Conservation (phyloP, 2,113 vertebrate species). For the Bubo blakistoni region DNA sequence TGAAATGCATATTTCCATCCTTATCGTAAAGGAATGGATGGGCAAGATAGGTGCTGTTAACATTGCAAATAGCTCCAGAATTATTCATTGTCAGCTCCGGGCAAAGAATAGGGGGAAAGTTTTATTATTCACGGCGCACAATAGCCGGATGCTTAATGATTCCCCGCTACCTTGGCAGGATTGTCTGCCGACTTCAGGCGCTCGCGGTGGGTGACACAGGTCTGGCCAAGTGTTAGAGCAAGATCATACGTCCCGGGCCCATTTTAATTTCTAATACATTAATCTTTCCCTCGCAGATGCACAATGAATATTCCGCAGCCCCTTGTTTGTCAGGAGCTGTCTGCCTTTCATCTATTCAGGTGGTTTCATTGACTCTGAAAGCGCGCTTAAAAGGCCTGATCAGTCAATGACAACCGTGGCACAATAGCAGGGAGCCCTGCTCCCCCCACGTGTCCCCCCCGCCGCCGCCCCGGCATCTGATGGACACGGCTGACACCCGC, state of each 20-base stretch:
- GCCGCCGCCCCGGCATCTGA: constrained; percentile 70
- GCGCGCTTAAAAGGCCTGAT: constrained; percentile 94
- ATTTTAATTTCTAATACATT: constrained; percentile 99
- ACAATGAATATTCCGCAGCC: constrained; percentile 99
- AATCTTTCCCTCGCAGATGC: constrained; percentile 99
- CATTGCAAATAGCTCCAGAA: constrained; percentile 99
- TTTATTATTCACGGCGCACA: constrained; percentile 99
- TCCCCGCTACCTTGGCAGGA: constrained; percentile 95
- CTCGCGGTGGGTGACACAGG: constrained; percentile 94
- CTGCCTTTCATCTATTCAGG: constrained; percentile 99
- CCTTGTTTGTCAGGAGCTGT: constrained; percentile 98
- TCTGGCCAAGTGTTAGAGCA: constrained; percentile 99
- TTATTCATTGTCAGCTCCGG: constrained; percentile 98
- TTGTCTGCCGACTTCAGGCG: constrained; percentile 93
- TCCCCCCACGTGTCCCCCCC: constrained; percentile 38
- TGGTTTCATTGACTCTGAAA: constrained; percentile 96
- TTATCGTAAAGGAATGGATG: constrained; percentile 99
- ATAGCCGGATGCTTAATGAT: constrained; percentile 97
- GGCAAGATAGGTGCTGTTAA: constrained; percentile 99
- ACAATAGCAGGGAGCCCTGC: constrained; percentile 89
- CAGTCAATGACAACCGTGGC: constrained; percentile 95
- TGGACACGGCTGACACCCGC: constrained; percentile 93
- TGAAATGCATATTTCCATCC: constrained; percentile 99
- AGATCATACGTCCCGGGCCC: constrained; percentile 97
- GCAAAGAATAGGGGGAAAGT: constrained; percentile 87